phyloP scores from a whole-genome alignment of 1,140 invertebrate species.

The Papilio polyxenes region DNA sequence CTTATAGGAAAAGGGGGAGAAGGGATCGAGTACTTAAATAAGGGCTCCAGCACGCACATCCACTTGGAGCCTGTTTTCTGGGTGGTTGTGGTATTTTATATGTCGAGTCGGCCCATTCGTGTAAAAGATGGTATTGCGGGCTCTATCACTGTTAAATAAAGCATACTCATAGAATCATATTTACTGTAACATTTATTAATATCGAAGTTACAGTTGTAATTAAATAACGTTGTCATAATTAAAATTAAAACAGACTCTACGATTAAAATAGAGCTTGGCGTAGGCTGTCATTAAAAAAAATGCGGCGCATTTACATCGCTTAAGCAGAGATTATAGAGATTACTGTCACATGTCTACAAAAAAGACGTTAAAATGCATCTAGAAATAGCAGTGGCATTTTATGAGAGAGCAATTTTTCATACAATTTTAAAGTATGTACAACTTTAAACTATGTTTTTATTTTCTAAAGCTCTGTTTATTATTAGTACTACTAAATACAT shows the following conservation, averaged over 20 bases:
- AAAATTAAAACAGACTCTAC: constrained; percentile 6
- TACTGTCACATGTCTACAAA: constrained; percentile 25
- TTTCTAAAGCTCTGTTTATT: background rate
- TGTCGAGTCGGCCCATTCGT: no score
- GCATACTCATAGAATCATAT: no score
- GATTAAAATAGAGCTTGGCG: background rate
- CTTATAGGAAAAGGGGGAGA: no score
- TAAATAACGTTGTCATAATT: background rate
- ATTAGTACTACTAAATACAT: background rate
- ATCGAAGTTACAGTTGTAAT: background rate
- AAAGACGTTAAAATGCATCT: constrained; percentile 16
- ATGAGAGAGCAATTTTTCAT: background rate
- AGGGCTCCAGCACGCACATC: no score
- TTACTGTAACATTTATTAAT: background rate
- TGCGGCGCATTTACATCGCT: constrained; percentile 1
- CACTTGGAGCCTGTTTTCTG: no score
- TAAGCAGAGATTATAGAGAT: constrained; percentile 31
- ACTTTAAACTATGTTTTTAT: background rate
- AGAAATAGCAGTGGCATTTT: constrained; percentile 4
- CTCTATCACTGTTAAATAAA: no score
- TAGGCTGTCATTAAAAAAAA: constrained; percentile 13
- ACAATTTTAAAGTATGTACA: background rate
- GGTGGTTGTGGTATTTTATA: no score
- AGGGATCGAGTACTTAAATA: no score
- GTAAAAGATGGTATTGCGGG: no score